phyloP scores from a whole-genome alignment of 2,888 invertebrate species.

The Erebia ligea region DNA sequence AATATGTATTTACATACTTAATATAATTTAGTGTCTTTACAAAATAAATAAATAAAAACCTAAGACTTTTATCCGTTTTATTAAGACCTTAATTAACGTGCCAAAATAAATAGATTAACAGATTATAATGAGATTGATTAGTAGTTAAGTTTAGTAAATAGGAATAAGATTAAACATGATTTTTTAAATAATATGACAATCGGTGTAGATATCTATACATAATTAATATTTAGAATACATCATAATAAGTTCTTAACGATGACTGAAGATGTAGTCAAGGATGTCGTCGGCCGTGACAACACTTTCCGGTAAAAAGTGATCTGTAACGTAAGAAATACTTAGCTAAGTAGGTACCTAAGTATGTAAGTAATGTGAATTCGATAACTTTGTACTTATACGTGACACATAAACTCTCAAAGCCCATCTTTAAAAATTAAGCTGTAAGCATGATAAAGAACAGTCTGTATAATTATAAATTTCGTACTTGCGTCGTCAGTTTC shows the following conservation, averaged over 20 bases:
- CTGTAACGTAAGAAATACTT: slow-evolving; percentile 42
- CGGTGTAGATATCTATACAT: neutral
- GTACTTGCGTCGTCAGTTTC: slow-evolving; percentile 30
- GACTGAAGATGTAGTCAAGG: slow-evolving; percentile 39
- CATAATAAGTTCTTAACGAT: neutral
- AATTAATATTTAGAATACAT: neutral
- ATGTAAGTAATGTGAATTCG: too few species aligned
- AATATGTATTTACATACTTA: too few species aligned
- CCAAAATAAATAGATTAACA: neutral
- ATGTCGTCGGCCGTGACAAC: slow-evolving; percentile 47
- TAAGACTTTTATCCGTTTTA: neutral
- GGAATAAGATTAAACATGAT: neutral
- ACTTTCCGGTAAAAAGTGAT: slow-evolving; percentile 41
- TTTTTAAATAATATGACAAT: too few species aligned
- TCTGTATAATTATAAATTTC: slow-evolving; percentile 58
- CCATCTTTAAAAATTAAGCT: neutral
- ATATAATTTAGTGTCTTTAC: neutral
- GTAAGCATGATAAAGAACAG: too few species aligned
- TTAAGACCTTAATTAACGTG: neutral
- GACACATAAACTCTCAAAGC: neutral
- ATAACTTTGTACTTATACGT: too few species aligned
- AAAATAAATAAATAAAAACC: neutral
- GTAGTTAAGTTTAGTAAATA: neutral
- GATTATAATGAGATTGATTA: neutral
- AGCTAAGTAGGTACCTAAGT: too few species aligned